Conservation (phyloP, 1,140 invertebrate species). For the Bicyclus anynana region DNA sequence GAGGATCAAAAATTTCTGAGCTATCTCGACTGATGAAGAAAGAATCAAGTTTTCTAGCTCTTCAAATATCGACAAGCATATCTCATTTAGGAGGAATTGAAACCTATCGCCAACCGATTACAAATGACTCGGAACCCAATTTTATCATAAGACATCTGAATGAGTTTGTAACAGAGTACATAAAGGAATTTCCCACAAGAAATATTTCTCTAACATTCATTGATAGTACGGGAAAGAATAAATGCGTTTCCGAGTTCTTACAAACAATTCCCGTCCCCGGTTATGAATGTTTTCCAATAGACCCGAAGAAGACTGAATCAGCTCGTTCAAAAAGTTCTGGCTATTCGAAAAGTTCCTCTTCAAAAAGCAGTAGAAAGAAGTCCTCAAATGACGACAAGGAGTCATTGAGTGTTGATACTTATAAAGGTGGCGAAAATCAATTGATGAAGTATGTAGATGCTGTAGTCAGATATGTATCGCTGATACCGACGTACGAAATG, state of each 20-base stretch:
- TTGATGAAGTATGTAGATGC: slow-evolving; percentile 36
- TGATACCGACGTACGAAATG: slow-evolving; percentile 62
- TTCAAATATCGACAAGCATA: slow-evolving; percentile 50
- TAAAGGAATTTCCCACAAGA: slow-evolving; percentile 57
- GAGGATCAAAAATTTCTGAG: slow-evolving; percentile 41
- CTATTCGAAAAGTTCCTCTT: slow-evolving; percentile 54
- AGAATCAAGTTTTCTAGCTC: slow-evolving; percentile 45
- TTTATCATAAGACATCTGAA: slow-evolving; percentile 57
- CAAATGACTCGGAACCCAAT: slow-evolving; percentile 38
- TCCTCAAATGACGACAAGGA: slow-evolving; percentile 33
- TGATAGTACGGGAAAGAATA: slow-evolving; percentile 53
- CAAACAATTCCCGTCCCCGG: slow-evolving; percentile 51
- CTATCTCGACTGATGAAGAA: slow-evolving; percentile 51
- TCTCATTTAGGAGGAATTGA: slow-evolving; percentile 51
- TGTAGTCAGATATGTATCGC: slow-evolving; percentile 52
- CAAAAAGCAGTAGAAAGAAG: slow-evolving; percentile 45
- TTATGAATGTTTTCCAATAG: slow-evolving; percentile 44
- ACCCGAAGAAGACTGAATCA: slow-evolving; percentile 47
- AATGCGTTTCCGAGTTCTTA: slow-evolving; percentile 57
- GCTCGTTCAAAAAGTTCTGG: slow-evolving; percentile 55
- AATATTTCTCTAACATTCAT: slow-evolving; percentile 57
- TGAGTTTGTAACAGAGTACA: slow-evolving; percentile 48
- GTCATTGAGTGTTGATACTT: slow-evolving; percentile 32
- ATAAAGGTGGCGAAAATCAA: slow-evolving; percentile 31
- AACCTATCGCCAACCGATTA: slow-evolving; percentile 45